Percentiles rank a stretch among this genome's conserved stretches.
Conservation (phyloP, 2,888 invertebrate species). For the Liopterus haemorrhoidalis region DNA sequence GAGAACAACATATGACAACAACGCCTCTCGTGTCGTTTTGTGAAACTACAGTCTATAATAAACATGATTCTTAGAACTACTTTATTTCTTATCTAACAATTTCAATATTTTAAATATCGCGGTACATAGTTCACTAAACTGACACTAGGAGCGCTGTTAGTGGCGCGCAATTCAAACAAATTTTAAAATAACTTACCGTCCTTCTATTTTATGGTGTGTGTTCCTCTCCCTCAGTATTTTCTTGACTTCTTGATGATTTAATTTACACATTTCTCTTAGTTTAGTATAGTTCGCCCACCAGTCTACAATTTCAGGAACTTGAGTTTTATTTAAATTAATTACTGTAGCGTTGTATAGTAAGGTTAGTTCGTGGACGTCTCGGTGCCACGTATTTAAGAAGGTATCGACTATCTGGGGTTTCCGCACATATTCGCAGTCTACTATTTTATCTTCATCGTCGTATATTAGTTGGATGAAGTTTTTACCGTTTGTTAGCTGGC, state of each 20-base stretch:
- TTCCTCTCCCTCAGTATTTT: constrained; percentile 25
- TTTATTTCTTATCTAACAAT: too few species aligned
- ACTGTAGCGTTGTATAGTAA: constrained; percentile 51
- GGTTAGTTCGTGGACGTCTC: constrained; percentile 48
- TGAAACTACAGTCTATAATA: too few species aligned
- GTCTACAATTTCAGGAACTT: constrained; percentile 47
- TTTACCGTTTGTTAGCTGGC: constrained; percentile 62
- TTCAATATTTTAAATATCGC: too few species aligned
- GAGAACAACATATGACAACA: too few species aligned
- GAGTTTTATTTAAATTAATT: constrained; percentile 48
- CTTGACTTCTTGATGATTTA: constrained; percentile 42
- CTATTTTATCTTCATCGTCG: constrained; percentile 52
- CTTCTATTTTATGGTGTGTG: constrained; percentile 22
- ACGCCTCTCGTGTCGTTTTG: too few species aligned
- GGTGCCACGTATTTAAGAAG: constrained; percentile 55
- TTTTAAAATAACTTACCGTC: constrained; percentile 6
- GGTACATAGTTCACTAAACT: too few species aligned
- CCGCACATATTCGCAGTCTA: constrained; percentile 64
- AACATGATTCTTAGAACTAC: too few species aligned
- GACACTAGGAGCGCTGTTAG: too few species aligned
- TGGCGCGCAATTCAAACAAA: background rate
- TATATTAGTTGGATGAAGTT: constrained; percentile 66
- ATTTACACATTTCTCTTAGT: constrained; percentile 53
- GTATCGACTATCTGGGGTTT: constrained; percentile 49
- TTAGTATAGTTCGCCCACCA: constrained; percentile 56